Conservation (phyloP, 2,113 vertebrate genomes). For the Dicentrarchus labrax region DNA sequence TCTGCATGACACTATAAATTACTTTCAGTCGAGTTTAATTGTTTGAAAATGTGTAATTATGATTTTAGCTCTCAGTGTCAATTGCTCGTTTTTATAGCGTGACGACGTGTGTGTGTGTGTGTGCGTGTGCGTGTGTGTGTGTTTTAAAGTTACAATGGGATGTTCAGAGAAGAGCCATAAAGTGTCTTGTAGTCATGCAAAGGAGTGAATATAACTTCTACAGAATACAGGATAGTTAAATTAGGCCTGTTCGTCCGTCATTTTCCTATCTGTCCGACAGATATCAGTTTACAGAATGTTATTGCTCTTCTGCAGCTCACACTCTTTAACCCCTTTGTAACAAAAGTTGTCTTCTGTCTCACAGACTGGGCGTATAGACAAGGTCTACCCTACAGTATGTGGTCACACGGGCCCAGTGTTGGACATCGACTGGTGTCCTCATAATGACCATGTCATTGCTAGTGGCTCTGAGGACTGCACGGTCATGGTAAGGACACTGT, state of each 20-base stretch:
- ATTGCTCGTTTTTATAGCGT: not conserved
- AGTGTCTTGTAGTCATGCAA: not conserved
- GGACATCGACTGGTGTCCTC: conserved; percentile 98
- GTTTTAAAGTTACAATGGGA: not conserved
- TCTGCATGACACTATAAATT: not conserved
- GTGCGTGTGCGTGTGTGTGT: no score
- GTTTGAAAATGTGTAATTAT: not conserved
- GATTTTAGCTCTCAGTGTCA: not conserved
- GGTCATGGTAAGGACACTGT: conserved; percentile 88
- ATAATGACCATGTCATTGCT: conserved; percentile 96
- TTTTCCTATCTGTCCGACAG: conserved; percentile 38
- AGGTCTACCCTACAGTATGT: conserved; percentile 95
- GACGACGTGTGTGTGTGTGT: not conserved
- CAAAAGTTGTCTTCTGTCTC: conserved; percentile 28
- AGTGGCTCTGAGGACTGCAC: conserved; percentile 98
- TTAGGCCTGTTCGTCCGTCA: not conserved
- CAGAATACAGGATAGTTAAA: not conserved
- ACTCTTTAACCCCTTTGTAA: conserved; percentile 1
- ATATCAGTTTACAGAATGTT: not conserved
- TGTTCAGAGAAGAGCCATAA: not conserved
- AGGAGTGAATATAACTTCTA: not conserved
- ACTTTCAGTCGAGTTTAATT: not conserved
- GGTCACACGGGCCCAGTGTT: conserved; percentile 97
- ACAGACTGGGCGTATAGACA: conserved; percentile 81
- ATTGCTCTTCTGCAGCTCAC: conserved; percentile 4